A percentile compares a stretch with the other conserved stretches of the same genome.
Conservation (phyloP, 1,140 invertebrate genomes). For the Dryas iulia region DNA sequence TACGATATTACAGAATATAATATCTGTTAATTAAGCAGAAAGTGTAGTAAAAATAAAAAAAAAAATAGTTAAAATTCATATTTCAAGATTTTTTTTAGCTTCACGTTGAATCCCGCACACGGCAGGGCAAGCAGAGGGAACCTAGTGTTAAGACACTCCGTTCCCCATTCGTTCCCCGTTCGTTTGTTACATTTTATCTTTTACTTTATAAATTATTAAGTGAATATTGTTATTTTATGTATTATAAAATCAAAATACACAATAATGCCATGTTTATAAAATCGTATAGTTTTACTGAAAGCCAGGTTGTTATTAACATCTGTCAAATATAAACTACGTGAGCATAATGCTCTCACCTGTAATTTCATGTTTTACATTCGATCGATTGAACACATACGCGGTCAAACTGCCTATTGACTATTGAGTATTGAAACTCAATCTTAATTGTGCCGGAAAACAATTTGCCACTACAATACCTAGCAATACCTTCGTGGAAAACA, state of each 20-base stretch:
- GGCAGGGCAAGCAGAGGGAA: too few species aligned
- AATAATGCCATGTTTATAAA: conserved; percentile 30
- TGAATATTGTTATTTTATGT: too few species aligned
- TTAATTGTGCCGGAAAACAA: conserved; percentile 49
- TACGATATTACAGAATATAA: too few species aligned
- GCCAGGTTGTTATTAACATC: conserved; percentile 36
- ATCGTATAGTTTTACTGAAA: neutral
- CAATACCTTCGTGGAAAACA: conserved; percentile 32
- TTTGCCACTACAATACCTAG: conserved; percentile 26
- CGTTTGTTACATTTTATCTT: too few species aligned
- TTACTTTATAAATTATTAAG: too few species aligned
- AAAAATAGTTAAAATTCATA: too few species aligned
- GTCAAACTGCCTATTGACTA: conserved; percentile 52
- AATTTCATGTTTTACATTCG: conserved; percentile 54
- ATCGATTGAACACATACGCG: conserved; percentile 43
- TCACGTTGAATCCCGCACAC: too few species aligned
- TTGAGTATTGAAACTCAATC: conserved; percentile 67
- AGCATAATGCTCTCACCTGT: conserved; percentile 45
- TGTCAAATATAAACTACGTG: conserved; percentile 51
- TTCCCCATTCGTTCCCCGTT: neutral
- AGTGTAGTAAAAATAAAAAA: too few species aligned
- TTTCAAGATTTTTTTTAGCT: too few species aligned
- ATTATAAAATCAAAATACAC: conserved; percentile 3
- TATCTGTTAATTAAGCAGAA: too few species aligned
- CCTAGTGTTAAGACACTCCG: too few species aligned